A percentile compares a stretch with the other conserved stretches of the same genome.
phyloP scores from a whole-genome alignment of 2,113 vertebrate genomes.

The Gulo gulo region DNA sequence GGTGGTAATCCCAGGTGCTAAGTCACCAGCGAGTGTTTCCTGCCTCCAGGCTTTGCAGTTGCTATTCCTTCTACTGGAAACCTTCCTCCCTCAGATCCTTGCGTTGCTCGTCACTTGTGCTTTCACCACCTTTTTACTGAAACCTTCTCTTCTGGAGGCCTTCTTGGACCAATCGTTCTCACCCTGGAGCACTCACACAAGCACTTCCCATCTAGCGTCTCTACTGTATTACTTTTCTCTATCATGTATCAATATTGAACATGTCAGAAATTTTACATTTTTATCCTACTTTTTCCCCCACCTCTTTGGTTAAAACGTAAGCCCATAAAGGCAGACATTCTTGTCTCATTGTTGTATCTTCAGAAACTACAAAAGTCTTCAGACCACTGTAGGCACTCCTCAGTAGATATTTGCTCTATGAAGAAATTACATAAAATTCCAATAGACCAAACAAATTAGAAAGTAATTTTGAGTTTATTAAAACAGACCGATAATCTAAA shows the following conservation, averaged over 20 bases:
- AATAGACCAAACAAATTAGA: neutral
- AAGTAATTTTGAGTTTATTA: neutral
- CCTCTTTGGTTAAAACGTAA: neutral
- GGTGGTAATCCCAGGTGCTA: no score
- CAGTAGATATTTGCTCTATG: neutral
- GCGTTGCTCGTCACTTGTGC: neutral
- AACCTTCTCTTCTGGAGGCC: neutral
- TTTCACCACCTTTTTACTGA: neutral
- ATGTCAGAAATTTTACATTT: neutral
- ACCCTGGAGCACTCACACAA: neutral
- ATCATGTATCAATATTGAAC: neutral
- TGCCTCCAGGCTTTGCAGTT: neutral
- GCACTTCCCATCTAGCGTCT: neutral
- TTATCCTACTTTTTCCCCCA: neutral
- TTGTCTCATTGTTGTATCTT: neutral
- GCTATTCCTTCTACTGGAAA: neutral
- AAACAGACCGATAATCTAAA: neutral
- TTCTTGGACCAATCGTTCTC: neutral
- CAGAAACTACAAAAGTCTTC: neutral
- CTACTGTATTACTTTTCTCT: neutral
- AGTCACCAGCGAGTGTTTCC: neutral
- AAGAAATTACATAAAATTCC: neutral
- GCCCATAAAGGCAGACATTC: neutral
- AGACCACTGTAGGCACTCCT: neutral
- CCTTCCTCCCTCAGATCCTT: neutral